A percentile compares a stretch with the other conserved stretches of the same genome.
phyloP scores from a whole-genome alignment of 2,888 invertebrate genomes.

The Cephalotes varians region DNA sequence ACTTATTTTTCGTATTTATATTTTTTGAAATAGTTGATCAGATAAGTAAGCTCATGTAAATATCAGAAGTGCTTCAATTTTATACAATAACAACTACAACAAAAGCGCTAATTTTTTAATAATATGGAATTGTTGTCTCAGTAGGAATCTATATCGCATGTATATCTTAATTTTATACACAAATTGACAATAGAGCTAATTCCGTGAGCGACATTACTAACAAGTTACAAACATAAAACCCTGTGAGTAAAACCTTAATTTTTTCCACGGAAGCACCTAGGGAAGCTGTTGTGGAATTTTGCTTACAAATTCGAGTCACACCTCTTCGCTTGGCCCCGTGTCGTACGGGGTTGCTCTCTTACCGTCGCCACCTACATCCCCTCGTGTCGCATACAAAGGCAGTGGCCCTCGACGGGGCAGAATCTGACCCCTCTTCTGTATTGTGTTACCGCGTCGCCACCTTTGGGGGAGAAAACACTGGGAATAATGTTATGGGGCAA shows the following conservation, averaged over 20 bases:
- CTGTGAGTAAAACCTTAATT: too few relatives aligned
- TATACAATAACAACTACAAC: background rate
- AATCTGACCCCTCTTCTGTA: conserved; percentile 83
- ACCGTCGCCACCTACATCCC: conserved; percentile 54
- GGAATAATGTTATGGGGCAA: conserved; percentile 79
- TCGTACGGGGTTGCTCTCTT: conserved; percentile 61
- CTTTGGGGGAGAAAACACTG: conserved; percentile 77
- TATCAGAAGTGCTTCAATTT: background rate
- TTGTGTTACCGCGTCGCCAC: conserved; percentile 82
- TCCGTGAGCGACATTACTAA: background rate
- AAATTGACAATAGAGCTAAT: background rate
- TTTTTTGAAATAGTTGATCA: background rate
- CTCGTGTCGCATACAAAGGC: conserved; percentile 70
- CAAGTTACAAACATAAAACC: background rate
- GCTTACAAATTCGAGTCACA: conserved; percentile 60
- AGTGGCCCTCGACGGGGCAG: conserved; percentile 76
- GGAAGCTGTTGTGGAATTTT: conserved; percentile 40
- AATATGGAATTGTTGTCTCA: background rate
- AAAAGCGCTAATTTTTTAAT: background rate
- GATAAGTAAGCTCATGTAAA: background rate
- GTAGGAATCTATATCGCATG: background rate
- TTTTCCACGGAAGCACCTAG: background rate
- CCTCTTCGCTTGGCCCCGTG: conserved; percentile 61
- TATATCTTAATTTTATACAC: background rate
- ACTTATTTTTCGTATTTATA: background rate